These are phyloP conservation scores for Lissonota sp. DNA, from an alignment of 2,888 invertebrate genomes.

Conservation along the genomic window DNA sequence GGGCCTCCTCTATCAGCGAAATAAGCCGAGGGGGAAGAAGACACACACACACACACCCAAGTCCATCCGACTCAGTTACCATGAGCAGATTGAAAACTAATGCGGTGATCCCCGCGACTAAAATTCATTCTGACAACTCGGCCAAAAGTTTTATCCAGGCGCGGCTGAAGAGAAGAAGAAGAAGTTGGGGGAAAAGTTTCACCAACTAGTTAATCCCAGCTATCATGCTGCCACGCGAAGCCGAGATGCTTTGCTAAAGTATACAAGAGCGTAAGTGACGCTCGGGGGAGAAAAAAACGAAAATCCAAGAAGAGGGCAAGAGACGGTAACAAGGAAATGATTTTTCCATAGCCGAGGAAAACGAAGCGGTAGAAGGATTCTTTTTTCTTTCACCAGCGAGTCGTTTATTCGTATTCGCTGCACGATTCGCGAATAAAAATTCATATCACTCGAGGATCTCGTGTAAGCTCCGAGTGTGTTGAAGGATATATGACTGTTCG, in stretches of 20 bases:
- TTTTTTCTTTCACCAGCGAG: no score
- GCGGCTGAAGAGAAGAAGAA: slow-evolving; percentile 2
- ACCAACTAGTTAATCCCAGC: slow-evolving; percentile 61
- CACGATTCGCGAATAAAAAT: slow-evolving; percentile 52
- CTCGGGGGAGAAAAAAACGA: slow-evolving; percentile 5
- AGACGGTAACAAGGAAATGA: slow-evolving; percentile 42
- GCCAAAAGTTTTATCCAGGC: slow-evolving; percentile 42
- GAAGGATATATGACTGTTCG: neutral
- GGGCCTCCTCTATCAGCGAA: slow-evolving; percentile 1
- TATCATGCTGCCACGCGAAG: slow-evolving; percentile 45
- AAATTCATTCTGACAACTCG: slow-evolving; percentile 63
- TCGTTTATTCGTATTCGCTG: slow-evolving; percentile 27
- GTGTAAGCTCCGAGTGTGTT: slow-evolving; percentile 7
- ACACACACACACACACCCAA: slow-evolving; percentile 17
- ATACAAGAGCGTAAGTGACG: slow-evolving; percentile 41
- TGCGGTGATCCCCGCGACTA: slow-evolving; percentile 52
- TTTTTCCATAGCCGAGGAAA: slow-evolving; percentile 28
- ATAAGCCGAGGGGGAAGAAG: slow-evolving; percentile 32
- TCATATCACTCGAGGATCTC: slow-evolving; percentile 13
- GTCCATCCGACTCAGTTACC: slow-evolving; percentile 33
- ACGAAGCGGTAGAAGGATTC: slow-evolving; percentile 1
- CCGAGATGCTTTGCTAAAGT: slow-evolving; percentile 22
- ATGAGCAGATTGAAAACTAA: slow-evolving; percentile 63
- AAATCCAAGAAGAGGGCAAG: slow-evolving; percentile 4
- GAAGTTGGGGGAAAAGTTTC: slow-evolving; percentile 59